phyloP scores from a whole-genome alignment of 2,797 vertebrate genomes.

The Denticeps clupeoides region DNA sequence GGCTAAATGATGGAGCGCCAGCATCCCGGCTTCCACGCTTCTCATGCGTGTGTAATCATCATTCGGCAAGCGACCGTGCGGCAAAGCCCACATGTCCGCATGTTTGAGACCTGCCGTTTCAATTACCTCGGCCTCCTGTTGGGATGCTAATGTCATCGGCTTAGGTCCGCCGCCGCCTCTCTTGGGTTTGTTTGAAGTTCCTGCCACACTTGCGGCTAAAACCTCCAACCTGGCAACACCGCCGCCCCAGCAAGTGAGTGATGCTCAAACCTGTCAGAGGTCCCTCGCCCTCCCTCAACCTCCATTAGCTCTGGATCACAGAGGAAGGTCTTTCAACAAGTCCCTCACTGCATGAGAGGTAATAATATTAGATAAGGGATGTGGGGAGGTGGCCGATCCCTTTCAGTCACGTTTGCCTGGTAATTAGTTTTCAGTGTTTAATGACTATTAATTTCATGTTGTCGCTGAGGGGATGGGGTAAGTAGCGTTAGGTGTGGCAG shows the following conservation, averaged over 20 bases:
- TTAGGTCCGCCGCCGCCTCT: background rate
- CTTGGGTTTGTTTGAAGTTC: slow-evolving; percentile 7
- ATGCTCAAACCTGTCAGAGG: too few species aligned
- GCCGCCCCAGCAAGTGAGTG: too few species aligned
- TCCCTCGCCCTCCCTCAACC: slow-evolving; percentile 10
- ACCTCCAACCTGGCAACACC: too few species aligned
- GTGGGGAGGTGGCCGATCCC: background rate
- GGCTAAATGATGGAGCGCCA: slow-evolving; percentile 18
- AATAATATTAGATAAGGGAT: slow-evolving; percentile 14
- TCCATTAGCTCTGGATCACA: slow-evolving; percentile 24
- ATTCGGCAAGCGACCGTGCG: background rate
- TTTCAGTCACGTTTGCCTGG: background rate
- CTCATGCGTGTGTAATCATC: too few species aligned
- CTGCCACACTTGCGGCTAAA: slow-evolving; percentile 4
- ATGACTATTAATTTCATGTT: slow-evolving; percentile 2
- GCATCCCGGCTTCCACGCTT: slow-evolving; percentile 6
- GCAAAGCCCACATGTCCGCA: background rate
- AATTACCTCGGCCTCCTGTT: slow-evolving; percentile 14
- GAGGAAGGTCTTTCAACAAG: slow-evolving; percentile 6
- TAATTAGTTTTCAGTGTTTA: background rate
- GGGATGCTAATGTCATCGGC: slow-evolving; percentile 14
- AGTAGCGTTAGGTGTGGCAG: slow-evolving; percentile 1
- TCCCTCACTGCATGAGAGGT: slow-evolving; percentile 14
- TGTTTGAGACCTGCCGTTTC: slow-evolving; percentile 6
- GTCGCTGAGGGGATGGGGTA: slow-evolving; percentile 1